A percentile compares a stretch with the other conserved stretches of the same genome.
phyloP scores from a whole-genome alignment of 2,888 invertebrate genomes.

The Sphaeridia pumilis region DNA sequence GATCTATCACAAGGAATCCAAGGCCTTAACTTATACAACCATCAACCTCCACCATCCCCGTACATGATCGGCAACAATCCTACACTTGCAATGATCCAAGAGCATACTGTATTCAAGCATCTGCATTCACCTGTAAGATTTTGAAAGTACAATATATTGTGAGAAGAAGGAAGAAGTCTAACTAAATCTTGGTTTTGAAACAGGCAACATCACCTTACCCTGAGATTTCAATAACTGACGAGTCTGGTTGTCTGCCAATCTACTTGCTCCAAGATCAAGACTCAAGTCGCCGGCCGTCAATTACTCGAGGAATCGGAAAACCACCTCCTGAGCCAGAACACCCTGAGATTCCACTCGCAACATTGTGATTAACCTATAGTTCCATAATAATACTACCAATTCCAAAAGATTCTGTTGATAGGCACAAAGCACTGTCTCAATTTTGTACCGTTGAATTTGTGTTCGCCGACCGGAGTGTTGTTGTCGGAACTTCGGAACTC shows the following conservation, averaged over 20 bases:
- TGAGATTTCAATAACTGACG: slow-evolving; percentile 85
- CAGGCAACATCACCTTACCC: slow-evolving; percentile 46
- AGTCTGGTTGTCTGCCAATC: slow-evolving; percentile 50
- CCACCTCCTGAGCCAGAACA: slow-evolving; percentile 28
- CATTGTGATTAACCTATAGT: slow-evolving; percentile 16
- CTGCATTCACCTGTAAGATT: slow-evolving; percentile 24
- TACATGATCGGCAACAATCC: slow-evolving; percentile 31
- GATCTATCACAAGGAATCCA: slow-evolving; percentile 36
- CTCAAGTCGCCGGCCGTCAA: slow-evolving; percentile 51
- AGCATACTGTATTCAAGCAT: slow-evolving; percentile 32
- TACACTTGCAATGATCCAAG: slow-evolving; percentile 35
- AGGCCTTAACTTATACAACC: slow-evolving; percentile 35
- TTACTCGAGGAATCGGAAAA: slow-evolving; percentile 63
- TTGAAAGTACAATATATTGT: not conserved
- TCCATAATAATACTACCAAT: too few relatives aligned
- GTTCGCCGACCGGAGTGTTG: too few relatives aligned
- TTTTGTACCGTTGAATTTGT: too few relatives aligned
- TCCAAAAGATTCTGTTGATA: too few relatives aligned
- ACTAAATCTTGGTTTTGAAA: not conserved
- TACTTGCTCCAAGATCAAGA: slow-evolving; percentile 34
- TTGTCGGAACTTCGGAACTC: too few relatives aligned
- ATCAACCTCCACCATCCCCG: slow-evolving; percentile 29
- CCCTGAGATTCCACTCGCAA: slow-evolving; percentile 30
- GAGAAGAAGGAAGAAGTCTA: not conserved
- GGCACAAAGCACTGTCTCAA: too few relatives aligned